A percentile compares a stretch with the other conserved stretches of the same genome.
Conservation (phyloP, 2,888 invertebrate species). For the Acanthosepion esculentum region DNA sequence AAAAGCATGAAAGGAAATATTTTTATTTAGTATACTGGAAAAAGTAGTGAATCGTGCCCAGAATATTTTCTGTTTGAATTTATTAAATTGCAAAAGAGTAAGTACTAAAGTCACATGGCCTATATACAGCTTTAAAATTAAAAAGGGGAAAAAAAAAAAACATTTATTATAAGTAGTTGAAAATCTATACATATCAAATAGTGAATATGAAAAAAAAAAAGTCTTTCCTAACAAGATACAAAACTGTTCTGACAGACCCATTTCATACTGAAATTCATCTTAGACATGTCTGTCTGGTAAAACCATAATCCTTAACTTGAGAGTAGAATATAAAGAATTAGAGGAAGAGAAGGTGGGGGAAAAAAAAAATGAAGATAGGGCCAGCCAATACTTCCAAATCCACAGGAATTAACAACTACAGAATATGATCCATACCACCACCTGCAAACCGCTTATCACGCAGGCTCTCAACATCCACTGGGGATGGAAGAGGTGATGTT, state of each 20-base stretch:
- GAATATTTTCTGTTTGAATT: too few relatives aligned
- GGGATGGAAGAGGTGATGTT: slow-evolving; percentile 38
- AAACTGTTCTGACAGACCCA: not conserved
- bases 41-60: too few relatives aligned
- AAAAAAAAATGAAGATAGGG: not conserved
- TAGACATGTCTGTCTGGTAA: not conserved
- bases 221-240: not conserved
- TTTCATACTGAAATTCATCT: not conserved
- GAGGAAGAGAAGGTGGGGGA: not conserved
- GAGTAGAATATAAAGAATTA: not conserved
- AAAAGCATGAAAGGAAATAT: too few relatives aligned
- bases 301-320: not conserved
- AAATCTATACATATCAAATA: too few relatives aligned
- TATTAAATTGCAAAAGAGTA: too few relatives aligned
- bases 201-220: too few relatives aligned
- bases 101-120: too few relatives aligned
- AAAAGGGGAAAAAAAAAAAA: too few relatives aligned
- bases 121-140: too few relatives aligned
- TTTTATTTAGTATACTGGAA: too few relatives aligned
- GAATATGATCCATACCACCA: slow-evolving; percentile 44
- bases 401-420: not conserved
- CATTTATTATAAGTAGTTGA: too few relatives aligned
- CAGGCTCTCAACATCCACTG: slow-evolving; percentile 35
- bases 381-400: not conserved
- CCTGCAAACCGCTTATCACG: slow-evolving; percentile 43